Conservation (phyloP, 2,888 invertebrate species). For the Molorchus minor region DNA sequence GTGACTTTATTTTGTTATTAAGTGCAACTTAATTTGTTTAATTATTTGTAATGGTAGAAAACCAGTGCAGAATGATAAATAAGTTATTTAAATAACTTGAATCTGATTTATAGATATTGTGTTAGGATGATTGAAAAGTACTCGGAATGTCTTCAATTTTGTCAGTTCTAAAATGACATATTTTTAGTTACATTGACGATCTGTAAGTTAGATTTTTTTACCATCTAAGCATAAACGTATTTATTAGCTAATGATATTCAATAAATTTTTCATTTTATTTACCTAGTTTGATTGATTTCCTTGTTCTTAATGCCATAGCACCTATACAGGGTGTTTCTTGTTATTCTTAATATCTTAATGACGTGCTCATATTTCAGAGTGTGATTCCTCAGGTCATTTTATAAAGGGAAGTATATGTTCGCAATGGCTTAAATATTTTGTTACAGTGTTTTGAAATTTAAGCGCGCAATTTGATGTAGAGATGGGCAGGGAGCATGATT, state of each 20-base stretch:
- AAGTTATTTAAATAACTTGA: background rate
- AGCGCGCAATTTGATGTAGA: too few species aligned
- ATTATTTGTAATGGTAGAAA: background rate
- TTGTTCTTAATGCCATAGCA: too few species aligned
- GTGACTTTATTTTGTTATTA: slow-evolving; percentile 13
- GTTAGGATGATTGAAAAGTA: background rate
- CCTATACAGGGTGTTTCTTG: too few species aligned
- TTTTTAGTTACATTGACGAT: slow-evolving; percentile 47
- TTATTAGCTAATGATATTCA: slow-evolving; percentile 35
- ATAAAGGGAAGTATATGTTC: too few species aligned
- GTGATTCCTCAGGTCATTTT: too few species aligned
- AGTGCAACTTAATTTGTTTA: too few species aligned
- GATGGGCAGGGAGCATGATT: too few species aligned
- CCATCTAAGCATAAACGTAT: slow-evolving; percentile 29
- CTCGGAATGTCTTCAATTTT: background rate
- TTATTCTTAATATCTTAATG: too few species aligned
- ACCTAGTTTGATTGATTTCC: too few species aligned
- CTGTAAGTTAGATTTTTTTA: slow-evolving; percentile 36
- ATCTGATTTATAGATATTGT: background rate
- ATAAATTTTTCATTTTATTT: slow-evolving; percentile 37
- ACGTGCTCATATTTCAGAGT: too few species aligned
- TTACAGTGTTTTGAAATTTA: too few species aligned
- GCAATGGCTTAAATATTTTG: too few species aligned
- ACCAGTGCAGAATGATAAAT: background rate
- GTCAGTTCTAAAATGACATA: background rate